Percentiles rank a stretch among this genome's conserved stretches.
Conservation (phyloP, 2,113 vertebrate species). For the Rhinogobius similis region DNA sequence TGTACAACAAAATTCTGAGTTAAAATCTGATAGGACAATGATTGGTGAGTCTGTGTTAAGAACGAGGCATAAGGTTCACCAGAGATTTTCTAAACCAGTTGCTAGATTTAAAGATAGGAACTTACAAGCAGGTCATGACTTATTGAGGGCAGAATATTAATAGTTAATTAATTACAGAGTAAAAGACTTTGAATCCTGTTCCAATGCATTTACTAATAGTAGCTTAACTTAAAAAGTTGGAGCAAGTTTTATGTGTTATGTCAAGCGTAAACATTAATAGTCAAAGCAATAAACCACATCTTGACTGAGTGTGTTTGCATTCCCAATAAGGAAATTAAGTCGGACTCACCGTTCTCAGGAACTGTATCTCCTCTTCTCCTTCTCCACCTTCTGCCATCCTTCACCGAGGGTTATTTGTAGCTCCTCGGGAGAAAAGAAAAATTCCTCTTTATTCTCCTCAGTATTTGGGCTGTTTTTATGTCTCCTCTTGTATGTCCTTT, state of each 20-base stretch:
- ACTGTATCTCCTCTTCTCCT: constrained; percentile 93
- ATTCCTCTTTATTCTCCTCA: constrained; percentile 59
- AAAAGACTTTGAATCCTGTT: constrained; percentile 25
- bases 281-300: constrained; percentile 1
- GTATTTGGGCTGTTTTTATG: constrained; percentile 26
- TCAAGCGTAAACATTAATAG: neutral
- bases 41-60: constrained; percentile 10
- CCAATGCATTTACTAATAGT: constrained; percentile 19
- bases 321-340: constrained; percentile 41
- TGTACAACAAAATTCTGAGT: neutral
- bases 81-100: constrained; percentile 18
- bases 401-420: constrained; percentile 69
- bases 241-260: constrained; percentile 6
- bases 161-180: constrained; percentile 64
- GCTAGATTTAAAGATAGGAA: constrained; percentile 49
- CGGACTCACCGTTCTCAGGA: constrained; percentile 88
- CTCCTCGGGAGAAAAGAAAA: constrained; percentile 77
- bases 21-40: constrained; percentile 4
- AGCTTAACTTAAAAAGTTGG: constrained; percentile 11
- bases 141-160: constrained; percentile 57
- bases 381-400: constrained; percentile 92
- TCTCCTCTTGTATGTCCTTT: constrained; percentile 39
- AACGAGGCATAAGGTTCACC: neutral
- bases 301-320: constrained; percentile 20
- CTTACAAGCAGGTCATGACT: constrained; percentile 62